A percentile compares a stretch with the other conserved stretches of the same genome.
Evolutionary conservation across 37 sponge, comb jelly and placozoan genomes (phyloP).

Genomic region (Theonella swinhoei): DNA sequence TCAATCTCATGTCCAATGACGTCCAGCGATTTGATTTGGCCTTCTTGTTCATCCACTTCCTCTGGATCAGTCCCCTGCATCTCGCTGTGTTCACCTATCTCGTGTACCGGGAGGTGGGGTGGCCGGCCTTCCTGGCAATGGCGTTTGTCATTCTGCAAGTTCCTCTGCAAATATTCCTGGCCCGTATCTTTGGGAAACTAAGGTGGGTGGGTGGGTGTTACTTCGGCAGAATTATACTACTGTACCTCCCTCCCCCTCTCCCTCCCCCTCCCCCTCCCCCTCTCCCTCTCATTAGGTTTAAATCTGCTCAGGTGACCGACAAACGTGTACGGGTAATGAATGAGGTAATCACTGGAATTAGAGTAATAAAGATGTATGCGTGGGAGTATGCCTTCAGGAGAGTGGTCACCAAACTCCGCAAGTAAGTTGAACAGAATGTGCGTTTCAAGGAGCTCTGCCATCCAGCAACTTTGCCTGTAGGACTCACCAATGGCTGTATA

Average conservation of each 20-base stretch:
- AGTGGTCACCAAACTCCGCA: slow-evolving; percentile 51
- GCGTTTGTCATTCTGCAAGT: slow-evolving; percentile 38
- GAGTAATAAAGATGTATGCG: slow-evolving; percentile 91
- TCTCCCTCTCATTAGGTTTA: slow-evolving; percentile 54
- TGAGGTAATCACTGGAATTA: slow-evolving; percentile 85
- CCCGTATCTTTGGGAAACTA: slow-evolving; percentile 29
- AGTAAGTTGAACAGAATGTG: slow-evolving; percentile 44
- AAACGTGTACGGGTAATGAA: slow-evolving; percentile 76
- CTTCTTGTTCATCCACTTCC: slow-evolving; percentile 10
- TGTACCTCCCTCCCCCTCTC: slow-evolving; percentile 12
- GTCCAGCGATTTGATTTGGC: slow-evolving; percentile 84
- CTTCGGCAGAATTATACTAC: neutral
- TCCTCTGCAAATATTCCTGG: slow-evolving; percentile 44
- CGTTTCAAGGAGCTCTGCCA: neutral
- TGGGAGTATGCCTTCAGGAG: slow-evolving; percentile 86
- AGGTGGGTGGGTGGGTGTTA: slow-evolving; percentile 11
- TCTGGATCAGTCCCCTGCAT: slow-evolving; percentile 54
- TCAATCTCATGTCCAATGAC: slow-evolving; percentile 85
- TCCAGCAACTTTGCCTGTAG: neutral
- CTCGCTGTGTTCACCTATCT: slow-evolving; percentile 42
- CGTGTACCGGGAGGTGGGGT: slow-evolving; percentile 50
- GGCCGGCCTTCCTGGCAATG: slow-evolving; percentile 30
- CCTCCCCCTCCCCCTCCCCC: slow-evolving; percentile 11
- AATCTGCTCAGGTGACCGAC: slow-evolving; percentile 71
- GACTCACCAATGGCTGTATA: no score